These are phyloP conservation scores for Anguilla japonica DNA, from an alignment of 2,113 vertebrate genomes.

Conservation along the genomic window DNA sequence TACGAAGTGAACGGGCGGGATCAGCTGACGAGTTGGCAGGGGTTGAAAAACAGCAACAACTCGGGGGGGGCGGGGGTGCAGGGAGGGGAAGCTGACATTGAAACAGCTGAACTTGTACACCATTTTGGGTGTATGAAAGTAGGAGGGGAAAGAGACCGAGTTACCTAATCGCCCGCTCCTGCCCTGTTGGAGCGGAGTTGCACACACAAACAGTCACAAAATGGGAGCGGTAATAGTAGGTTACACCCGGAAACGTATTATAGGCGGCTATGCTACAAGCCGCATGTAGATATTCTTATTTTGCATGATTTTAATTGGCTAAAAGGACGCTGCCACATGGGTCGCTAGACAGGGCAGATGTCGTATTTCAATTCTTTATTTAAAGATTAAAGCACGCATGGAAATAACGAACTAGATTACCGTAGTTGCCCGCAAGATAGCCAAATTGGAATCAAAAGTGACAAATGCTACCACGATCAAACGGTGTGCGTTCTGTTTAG, in stretches of 20 bases:
- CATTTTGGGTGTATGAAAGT: conserved; percentile 54
- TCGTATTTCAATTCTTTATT: background rate
- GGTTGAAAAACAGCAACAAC: conserved; percentile 60
- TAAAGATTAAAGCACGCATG: background rate
- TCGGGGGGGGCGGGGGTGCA: conserved; percentile 34
- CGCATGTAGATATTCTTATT: background rate
- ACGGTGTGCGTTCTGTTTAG: background rate
- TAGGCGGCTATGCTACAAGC: conserved; percentile 27
- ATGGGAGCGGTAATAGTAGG: conserved; percentile 45
- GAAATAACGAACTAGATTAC: background rate
- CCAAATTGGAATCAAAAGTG: background rate
- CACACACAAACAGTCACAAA: conserved; percentile 39
- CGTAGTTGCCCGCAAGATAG: background rate
- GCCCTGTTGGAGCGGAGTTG: conserved; percentile 21
- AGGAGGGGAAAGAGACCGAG: conserved; percentile 36
- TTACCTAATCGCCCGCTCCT: conserved; percentile 45
- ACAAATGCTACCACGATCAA: background rate
- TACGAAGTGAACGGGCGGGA: conserved; percentile 72
- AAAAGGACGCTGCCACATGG: background rate
- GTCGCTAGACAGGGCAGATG: background rate
- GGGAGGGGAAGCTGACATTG: conserved; percentile 32
- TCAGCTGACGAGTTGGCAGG: conserved; percentile 84
- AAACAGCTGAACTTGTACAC: conserved; percentile 45
- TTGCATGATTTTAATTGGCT: background rate
- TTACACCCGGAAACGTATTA: conserved; percentile 46